A percentile compares a stretch with the other conserved stretches of the same genome.
Conservation (phyloP, 2,113 vertebrate species). For the Maccullochella peelii region DNA sequence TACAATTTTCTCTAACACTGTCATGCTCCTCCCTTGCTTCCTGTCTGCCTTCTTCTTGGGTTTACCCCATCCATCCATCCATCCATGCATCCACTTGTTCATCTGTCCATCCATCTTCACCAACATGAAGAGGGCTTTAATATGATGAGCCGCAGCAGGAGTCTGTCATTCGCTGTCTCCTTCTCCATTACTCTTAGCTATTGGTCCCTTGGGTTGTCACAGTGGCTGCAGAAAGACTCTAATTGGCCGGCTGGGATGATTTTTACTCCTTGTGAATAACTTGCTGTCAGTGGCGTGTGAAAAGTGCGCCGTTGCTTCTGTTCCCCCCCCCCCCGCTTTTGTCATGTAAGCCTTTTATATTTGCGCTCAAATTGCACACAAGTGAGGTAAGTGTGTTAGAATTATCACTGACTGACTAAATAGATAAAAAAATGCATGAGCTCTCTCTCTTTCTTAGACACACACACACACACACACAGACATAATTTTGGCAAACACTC, state of each 20-base stretch:
- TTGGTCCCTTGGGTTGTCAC: conserved; percentile 65
- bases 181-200: conserved; percentile 61
- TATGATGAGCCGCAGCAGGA: conserved; percentile 48
- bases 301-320: conserved; percentile 21
- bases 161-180: conserved; percentile 46
- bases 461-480: conserved; percentile 12
- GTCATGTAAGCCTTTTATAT: conserved; percentile 25
- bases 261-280: conserved; percentile 56
- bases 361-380: conserved; percentile 23
- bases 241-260: conserved; percentile 49
- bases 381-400: conserved; percentile 49
- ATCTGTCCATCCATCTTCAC: conserved; percentile 54
- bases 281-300: conserved; percentile 43
- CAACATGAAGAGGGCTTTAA: conserved; percentile 55
- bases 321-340: too few relatives aligned
- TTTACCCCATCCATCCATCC: conserved; percentile 27
- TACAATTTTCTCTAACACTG: neutral
- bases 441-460: conserved; percentile 3
- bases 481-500: conserved; percentile 34
- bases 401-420: conserved; percentile 33
- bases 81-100: conserved; percentile 18
- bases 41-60: neutral
- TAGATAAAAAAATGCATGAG: conserved; percentile 7
- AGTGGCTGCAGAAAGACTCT: conserved; percentile 47
- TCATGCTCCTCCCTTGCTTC: conserved; percentile 3